A percentile compares a stretch with the other conserved stretches of the same genome.
Evolutionary conservation across 2,888 invertebrate genomes (phyloP).

Genomic region (Ophion ellenae): DNA sequence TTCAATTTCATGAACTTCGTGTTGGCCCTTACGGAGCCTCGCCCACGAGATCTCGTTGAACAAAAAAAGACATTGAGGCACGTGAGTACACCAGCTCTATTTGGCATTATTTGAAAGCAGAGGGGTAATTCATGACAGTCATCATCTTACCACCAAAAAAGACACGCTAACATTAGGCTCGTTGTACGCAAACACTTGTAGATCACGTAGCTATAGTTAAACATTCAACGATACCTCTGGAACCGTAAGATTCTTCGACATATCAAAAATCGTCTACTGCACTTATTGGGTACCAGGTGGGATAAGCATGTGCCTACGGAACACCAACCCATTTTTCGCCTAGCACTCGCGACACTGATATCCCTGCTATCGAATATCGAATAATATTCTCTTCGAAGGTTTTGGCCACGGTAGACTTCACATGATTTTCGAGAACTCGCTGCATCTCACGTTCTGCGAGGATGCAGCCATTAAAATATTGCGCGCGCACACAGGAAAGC

Average conservation of each 20-base stretch:
- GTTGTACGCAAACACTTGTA: too few relatives aligned
- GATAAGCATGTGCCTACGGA: too few relatives aligned
- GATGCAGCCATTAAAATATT: background rate
- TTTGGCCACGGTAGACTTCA: background rate
- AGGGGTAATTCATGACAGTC: background rate
- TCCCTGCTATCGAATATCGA: too few relatives aligned
- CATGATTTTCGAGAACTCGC: background rate
- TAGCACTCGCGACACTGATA: too few relatives aligned
- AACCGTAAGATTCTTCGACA: too few relatives aligned
- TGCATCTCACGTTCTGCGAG: background rate
- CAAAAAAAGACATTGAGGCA: slow-evolving; percentile 3
- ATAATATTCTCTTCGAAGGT: too few relatives aligned
- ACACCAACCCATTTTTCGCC: background rate
- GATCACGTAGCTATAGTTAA: too few relatives aligned
- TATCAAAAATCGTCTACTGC: too few relatives aligned
- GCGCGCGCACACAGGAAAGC: background rate
- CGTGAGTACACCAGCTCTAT: background rate
- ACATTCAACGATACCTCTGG: too few relatives aligned
- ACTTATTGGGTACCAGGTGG: too few relatives aligned
- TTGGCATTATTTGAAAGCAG: background rate
- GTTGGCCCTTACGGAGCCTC: background rate
- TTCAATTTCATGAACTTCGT: slow-evolving; percentile 55
- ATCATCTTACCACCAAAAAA: too few relatives aligned
- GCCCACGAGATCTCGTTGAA: slow-evolving; percentile 17
- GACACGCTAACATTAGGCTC: too few relatives aligned